phyloP scores from a whole-genome alignment of 2,113 vertebrate species.

The Ciconia maguari region DNA sequence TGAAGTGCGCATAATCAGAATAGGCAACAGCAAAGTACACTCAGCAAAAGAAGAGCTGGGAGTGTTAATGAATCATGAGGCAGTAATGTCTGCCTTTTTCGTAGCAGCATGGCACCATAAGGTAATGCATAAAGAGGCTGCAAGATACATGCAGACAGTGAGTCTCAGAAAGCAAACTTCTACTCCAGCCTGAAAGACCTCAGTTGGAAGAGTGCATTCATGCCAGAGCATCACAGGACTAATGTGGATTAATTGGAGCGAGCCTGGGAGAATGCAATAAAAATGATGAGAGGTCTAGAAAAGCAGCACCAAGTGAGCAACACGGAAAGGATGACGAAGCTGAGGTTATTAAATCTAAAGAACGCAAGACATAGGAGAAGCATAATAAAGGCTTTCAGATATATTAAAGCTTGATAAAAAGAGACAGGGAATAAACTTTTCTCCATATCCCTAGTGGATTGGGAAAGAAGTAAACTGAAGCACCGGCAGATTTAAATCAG shows the following conservation, averaged over 20 bases:
- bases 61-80: not conserved
- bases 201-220: not conserved
- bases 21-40: not conserved
- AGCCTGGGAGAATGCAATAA: not conserved
- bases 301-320: not conserved
- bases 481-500: conserved; percentile 6
- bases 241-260: conserved; percentile 7
- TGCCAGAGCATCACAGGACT: not conserved
- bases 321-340: not conserved
- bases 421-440: conserved; percentile 26
- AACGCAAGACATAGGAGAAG: not conserved
- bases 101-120: not conserved
- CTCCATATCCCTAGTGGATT: not conserved
- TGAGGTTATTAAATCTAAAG: conserved; percentile 30
- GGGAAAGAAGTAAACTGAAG: not conserved
- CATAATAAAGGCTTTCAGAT: conserved; percentile 23
- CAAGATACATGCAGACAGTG: not conserved
- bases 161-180: not conserved
- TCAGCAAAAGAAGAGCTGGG: not conserved
- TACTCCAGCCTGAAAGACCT: not conserved
- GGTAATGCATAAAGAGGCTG: not conserved
- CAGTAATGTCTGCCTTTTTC: not conserved
- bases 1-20: not conserved
- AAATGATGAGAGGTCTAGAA: conserved; percentile 13
- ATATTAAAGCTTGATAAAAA: conserved; percentile 29